Evolutionary conservation across 1,140 invertebrate species (phyloP), one percentile per base, ranked within the genome.

Genomic region (Leptestheria dahalacensis): DNA sequence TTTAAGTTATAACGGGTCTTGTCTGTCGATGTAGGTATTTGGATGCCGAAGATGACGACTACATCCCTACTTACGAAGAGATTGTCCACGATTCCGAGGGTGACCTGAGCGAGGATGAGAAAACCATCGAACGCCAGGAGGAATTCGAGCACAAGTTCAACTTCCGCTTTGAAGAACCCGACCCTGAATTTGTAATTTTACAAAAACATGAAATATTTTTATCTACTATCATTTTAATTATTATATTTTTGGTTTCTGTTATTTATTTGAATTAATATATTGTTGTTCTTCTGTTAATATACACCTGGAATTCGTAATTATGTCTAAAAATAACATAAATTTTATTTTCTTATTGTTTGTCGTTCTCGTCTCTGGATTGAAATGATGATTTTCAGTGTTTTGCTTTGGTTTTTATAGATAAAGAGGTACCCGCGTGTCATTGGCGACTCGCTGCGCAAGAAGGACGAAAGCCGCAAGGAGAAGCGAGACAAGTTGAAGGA

Each of bases 91-190:
- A 84, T 61, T 74, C 73, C 51, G 80, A 81, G 50, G 81, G 82
- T 62, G 69, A 69, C 33, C 72, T 88, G 57, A 87, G 85, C 1
- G 88, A 86, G 62, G 88, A 94, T 71, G 89, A 94, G 68, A 73
- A 79, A 63, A 65, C 74, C 15, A 75, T 91, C 15, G 81, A 86
- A 64, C 79, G 84, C 66, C 88, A 92, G 69, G 87, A 90, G 50
- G 79, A 87, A 71, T 97, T 96, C 77, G 94, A 97, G 68, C 79
- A 88, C 29, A 95, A 96, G 68, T 97, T 86, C 68, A 97, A 97
- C 74, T 96, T 94, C 71, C 79, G 94, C 65, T 98, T 87, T 74
- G 91, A 98, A 74, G 92, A 97, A 73, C 93, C 93, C 0, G 93
- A 96, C 74, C 79, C 84, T 54, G 88, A 96, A 66, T 95, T 93